These are phyloP conservation scores for Actinemys pallida DNA, from an alignment of 2,113 vertebrate species.

Conservation along the genomic window DNA sequence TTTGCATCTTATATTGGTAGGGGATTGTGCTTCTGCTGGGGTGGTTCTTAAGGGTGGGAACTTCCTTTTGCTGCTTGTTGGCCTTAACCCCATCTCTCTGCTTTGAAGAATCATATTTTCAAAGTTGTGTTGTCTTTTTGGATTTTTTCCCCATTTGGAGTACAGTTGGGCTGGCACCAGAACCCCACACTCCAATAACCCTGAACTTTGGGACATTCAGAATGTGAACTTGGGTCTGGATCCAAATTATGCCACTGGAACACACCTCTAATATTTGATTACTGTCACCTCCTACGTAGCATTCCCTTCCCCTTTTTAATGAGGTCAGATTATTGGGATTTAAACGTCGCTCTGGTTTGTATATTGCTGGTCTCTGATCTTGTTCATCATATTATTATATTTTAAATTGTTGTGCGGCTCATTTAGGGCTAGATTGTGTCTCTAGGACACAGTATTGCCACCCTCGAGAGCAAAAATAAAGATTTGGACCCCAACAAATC, in stretches of 20 bases:
- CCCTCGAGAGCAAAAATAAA: not conserved
- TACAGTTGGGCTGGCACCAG: not conserved
- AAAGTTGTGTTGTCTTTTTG: not conserved
- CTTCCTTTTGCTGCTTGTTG: not conserved
- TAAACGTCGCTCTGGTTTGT: not conserved
- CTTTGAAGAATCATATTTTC: not conserved
- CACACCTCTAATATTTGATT: not conserved
- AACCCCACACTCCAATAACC: not conserved
- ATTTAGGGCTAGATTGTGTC: not conserved
- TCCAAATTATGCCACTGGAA: not conserved
- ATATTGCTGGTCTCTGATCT: not conserved
- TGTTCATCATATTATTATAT: not conserved
- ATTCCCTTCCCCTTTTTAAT: not conserved
- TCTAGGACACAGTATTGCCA: not conserved
- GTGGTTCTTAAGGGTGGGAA: not conserved
- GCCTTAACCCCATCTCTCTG: not conserved
- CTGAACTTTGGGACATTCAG: rapidly evolving
- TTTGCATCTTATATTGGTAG: not conserved
- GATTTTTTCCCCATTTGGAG: not conserved
- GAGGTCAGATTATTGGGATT: not conserved
- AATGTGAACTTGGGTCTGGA: not conserved
- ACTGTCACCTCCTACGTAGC: not conserved
- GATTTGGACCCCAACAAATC: not conserved
- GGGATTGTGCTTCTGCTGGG: not conserved
- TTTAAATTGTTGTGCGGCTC: not conserved